Evolutionary conservation across 2,797 vertebrate species (phyloP), one percentile per base, ranked within the genome.

Genomic region (Eulemur coronatus): DNA sequence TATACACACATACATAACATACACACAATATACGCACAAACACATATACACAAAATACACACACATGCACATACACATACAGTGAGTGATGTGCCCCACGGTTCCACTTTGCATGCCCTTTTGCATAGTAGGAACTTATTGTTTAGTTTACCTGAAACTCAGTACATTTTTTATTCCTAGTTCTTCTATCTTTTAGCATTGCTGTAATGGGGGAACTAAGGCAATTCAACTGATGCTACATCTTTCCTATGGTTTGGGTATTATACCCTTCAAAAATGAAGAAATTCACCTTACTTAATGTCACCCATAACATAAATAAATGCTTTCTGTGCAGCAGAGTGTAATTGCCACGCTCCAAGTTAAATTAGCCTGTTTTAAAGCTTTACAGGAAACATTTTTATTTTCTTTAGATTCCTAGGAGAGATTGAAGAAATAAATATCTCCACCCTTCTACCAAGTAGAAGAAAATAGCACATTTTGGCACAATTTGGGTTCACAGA

Each of bases 321-420:
- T 76, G 75, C 48, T 93, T 85, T 94, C 65, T 67, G 28, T 70
- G 69, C 24, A 91, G 67, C 35, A 67, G 41, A 82, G 41, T 84
- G 11, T 86, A 85, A 91, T n/a, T 38, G 46, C 46, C 28, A 50
- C 30, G 17, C 5, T 72, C 55, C 78, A 91, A 75, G 73, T 92
- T 90, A 95, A 96, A 90, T 96, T 65, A 94, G 61, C 52, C 43
- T 63, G 86, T 52, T 95, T 95, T 11, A 65, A 95, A 95, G 86
- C 59, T 91, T 94, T 72, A 15, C 24, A 90, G 57, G 38, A 90
- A 92, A 57, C 14, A 89, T 91, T 84, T 70, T 75, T 12, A 94
- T 94, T 97, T 97, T 94, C 89, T 96, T 96, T 73, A 94, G 76
- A 85, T 81, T 90, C 87, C 33, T 73, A 33, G 91, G 50, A 95